These are phyloP conservation scores for Euclidia mi DNA, from an alignment of 2,888 invertebrate genomes.

Conservation along the genomic window DNA sequence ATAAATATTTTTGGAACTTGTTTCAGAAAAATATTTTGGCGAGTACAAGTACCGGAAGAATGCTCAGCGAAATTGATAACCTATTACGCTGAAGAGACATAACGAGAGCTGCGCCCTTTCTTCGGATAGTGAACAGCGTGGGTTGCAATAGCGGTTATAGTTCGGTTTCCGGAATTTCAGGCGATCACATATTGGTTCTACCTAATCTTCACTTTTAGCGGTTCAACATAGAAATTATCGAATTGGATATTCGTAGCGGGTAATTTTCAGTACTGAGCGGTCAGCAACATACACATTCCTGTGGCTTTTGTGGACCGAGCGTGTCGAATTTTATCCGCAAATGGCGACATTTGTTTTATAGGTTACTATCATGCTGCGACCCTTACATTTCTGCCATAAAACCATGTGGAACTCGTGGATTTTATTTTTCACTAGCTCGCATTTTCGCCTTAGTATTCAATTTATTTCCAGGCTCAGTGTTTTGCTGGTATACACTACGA, in stretches of 20 bases:
- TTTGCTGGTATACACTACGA: constrained; percentile 24
- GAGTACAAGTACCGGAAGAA: neutral
- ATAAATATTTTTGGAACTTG: too few relatives aligned
- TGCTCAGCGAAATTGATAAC: neutral
- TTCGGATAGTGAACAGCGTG: constrained; percentile 1
- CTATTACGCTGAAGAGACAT: neutral
- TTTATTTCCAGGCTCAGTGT: constrained; percentile 31
- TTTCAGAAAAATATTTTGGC: too few relatives aligned
- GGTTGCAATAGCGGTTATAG: neutral
- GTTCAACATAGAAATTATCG: constrained; percentile 48
- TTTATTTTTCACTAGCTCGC: constrained; percentile 40
- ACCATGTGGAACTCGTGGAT: constrained; percentile 40
- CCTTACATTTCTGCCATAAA: constrained; percentile 45
- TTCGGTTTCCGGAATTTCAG: constrained; percentile 15
- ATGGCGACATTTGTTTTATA: constrained; percentile 51
- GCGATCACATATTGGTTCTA: constrained; percentile 47
- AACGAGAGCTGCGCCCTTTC: neutral
- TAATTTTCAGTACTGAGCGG: constrained; percentile 45
- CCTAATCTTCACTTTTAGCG: constrained; percentile 50
- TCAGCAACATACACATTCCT: constrained; percentile 45
- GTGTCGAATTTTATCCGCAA: constrained; percentile 51
- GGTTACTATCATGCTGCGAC: constrained; percentile 41
- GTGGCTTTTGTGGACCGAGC: constrained; percentile 50
- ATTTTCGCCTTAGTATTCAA: constrained; percentile 17
- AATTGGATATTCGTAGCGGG: constrained; percentile 42